Evolutionary conservation across 2,113 vertebrate species (phyloP).

Genomic region (Cardinalis cardinalis): DNA sequence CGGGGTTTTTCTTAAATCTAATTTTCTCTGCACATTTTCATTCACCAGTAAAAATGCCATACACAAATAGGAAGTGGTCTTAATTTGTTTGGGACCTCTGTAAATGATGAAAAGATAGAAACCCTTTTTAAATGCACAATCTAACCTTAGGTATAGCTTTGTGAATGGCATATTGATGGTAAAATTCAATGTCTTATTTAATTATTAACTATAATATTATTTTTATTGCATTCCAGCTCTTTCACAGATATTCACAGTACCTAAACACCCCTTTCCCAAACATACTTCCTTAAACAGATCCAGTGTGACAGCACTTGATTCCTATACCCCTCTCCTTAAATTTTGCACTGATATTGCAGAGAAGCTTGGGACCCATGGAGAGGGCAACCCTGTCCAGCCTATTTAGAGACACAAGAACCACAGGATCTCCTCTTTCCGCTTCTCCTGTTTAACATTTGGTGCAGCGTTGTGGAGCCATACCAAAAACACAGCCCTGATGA

Average conservation of each 20-base stretch:
- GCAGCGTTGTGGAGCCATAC: background rate
- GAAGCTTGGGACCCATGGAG: background rate
- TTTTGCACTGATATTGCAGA: background rate
- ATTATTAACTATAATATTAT: background rate
- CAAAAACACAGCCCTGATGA: background rate
- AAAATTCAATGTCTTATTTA: background rate
- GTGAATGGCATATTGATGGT: background rate
- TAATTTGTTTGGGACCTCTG: background rate
- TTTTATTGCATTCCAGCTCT: background rate
- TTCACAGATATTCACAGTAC: background rate
- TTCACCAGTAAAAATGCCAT: background rate
- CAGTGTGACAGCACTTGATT: background rate
- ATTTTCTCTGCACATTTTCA: background rate
- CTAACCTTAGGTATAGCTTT: background rate
- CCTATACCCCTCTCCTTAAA: background rate
- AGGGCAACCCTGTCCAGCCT: accelerated
- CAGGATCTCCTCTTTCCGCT: background rate
- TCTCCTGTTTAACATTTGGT: background rate
- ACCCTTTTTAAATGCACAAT: background rate
- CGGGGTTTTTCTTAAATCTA: background rate
- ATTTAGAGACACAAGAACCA: background rate
- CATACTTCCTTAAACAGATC: background rate
- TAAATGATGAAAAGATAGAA: background rate
- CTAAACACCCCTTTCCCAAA: background rate
- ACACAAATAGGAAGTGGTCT: background rate